Evolutionary conservation across 2,797 vertebrate species (phyloP).

Genomic region (Sebastes vulpes): DNA sequence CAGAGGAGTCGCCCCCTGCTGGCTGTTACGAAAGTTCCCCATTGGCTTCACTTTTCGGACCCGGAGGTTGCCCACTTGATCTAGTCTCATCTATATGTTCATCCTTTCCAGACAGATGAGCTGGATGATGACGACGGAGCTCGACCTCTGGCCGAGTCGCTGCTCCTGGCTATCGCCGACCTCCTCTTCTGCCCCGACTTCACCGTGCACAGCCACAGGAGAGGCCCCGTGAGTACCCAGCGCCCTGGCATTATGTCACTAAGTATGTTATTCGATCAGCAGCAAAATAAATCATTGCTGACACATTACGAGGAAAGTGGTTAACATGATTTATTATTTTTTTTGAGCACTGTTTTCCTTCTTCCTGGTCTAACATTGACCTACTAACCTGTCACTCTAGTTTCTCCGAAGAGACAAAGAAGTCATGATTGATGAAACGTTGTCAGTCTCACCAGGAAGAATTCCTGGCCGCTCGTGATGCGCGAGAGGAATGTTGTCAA

Average conservation of each 20-base stretch:
- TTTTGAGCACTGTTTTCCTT: slow-evolving; percentile 30
- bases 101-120: slow-evolving; percentile 88
- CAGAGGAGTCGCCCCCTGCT: too few species aligned
- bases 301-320: background rate
- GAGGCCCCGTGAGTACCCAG: slow-evolving; percentile 89
- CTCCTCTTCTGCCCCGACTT: slow-evolving; percentile 98
- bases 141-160: slow-evolving; percentile 93
- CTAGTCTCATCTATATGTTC: background rate
- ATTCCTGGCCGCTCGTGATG: background rate
- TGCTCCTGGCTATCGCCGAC: slow-evolving; percentile 95
- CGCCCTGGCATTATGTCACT: background rate
- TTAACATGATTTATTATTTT: background rate
- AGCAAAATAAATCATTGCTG: background rate
- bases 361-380: slow-evolving; percentile 49
- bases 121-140: slow-evolving; percentile 90
- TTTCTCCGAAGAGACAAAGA: slow-evolving; percentile 3
- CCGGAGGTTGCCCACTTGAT: background rate
- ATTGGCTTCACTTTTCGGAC: too few species aligned
- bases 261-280: background rate
- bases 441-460: slow-evolving; percentile 32
- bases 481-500: slow-evolving; percentile 36
- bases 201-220: slow-evolving; percentile 95
- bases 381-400: slow-evolving; percentile 45
- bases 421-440: background rate
- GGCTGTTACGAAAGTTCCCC: too few species aligned